Percentiles rank a stretch among this genome's conserved stretches.
phyloP scores from a whole-genome alignment of 2,113 vertebrate genomes.

The Ciconia stormi region DNA sequence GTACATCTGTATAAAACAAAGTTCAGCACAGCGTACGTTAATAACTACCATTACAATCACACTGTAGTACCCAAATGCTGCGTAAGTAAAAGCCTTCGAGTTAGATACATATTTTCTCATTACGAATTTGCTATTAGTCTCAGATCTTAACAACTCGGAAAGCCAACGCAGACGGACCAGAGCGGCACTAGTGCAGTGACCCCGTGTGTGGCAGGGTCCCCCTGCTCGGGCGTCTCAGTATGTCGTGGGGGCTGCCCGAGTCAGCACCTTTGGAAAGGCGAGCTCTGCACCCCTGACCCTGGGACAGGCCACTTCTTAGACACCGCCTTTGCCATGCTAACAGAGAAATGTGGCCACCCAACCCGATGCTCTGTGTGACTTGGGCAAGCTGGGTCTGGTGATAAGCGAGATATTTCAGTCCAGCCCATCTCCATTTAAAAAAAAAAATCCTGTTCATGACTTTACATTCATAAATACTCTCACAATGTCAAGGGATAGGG shows the following conservation, averaged over 20 bases:
- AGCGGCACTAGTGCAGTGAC: neutral
- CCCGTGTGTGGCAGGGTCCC: neutral
- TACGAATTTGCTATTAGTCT: neutral
- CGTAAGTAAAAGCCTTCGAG: neutral
- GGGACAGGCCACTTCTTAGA: neutral
- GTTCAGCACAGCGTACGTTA: neutral
- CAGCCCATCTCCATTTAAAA: constrained; percentile 23
- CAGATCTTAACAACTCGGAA: neutral
- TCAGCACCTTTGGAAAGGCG: neutral
- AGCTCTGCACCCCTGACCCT: neutral
- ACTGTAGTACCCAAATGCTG: neutral
- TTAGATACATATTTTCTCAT: neutral
- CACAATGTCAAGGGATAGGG: constrained; percentile 73
- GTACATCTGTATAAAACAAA: neutral
- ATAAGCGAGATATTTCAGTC: constrained; percentile 47
- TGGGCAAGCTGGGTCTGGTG: neutral
- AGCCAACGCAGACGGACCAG: neutral
- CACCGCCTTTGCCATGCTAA: neutral
- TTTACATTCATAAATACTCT: constrained; percentile 81
- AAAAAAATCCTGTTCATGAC: constrained; percentile 63
- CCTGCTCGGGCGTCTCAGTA: accelerated
- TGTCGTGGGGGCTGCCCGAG: accelerated
- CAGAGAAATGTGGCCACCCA: neutral
- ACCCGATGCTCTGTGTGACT: neutral
- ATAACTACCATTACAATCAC: neutral